Base-by-base conservation (phyloP, 2,113 vertebrate genomes). In the Peromyscus californicus region DNA sequence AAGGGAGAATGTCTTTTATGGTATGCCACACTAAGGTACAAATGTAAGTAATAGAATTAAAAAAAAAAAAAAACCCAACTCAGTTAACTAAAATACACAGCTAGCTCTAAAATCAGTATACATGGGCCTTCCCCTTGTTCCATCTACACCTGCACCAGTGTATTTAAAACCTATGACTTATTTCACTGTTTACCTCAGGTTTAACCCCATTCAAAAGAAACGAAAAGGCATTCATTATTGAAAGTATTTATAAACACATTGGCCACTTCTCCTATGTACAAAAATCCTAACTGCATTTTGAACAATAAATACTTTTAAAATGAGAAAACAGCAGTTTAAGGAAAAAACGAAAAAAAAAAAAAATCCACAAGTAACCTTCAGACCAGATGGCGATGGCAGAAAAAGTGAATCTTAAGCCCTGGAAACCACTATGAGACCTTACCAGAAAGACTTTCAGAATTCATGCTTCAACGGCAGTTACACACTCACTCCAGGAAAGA, bases 181-280 rank as follows among this genome's bases (percentile, higher is more conserved):
- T 39, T 86, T 83, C 85, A 42, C 22, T 90, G 16, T 48, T 33
- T 67, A 80, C 6, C 54, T 39, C 57, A 57, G 48, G 4, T 13
- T 57, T 69, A 87, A 74, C 26, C 3, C 48, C 11, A 39, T 21
- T 57, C 29, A 69, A 90, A 89, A 63, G 26, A 45, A 36, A 89
- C 59, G 15, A 84, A n/a, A 59, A 76, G 79, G 13, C 59, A 92
- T 83, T 10, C 24, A 89, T 92, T 69, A 86, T 72, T 95, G 63
- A 85, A 84, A 75, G 45, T 87, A 65, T 24, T 36, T 91, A 42
- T 7, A 92, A 84, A 54, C 22, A 87, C 29, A 78, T 3, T 89
- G n/a, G 22, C 8, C 90, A 74, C 48, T 93, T 95, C 65, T 36
- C 36, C 21, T 86, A 57, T 17, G 48, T 91, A 76, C 39, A 89